Conservation (phyloP, 1,140 invertebrate species). For the Drosophila murphyi region DNA sequence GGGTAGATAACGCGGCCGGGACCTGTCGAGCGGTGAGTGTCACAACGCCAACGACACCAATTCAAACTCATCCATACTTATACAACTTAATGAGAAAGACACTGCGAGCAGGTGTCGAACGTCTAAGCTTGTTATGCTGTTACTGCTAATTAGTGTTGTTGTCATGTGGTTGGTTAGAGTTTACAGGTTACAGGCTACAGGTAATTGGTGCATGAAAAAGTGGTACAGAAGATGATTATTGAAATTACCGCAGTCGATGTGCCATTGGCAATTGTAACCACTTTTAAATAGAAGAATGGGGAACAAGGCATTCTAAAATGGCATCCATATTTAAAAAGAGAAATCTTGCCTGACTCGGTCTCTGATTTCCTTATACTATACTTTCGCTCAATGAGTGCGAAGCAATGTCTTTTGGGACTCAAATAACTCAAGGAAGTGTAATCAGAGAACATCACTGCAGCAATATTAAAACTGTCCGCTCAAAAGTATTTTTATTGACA, state of each 20-base stretch:
- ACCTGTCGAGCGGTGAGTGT: slow-evolving; percentile 3
- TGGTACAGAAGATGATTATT: slow-evolving; percentile 21
- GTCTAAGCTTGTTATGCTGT: slow-evolving; percentile 65
- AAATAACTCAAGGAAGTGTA: background rate
- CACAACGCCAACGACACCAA: background rate
- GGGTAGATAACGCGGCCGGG: background rate
- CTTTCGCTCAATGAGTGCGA: too few relatives aligned
- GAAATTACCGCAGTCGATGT: slow-evolving; percentile 16
- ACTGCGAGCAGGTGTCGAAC: slow-evolving; percentile 49
- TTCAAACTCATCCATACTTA: background rate
- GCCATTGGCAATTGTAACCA: background rate
- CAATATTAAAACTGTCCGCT: background rate
- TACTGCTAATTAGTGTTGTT: slow-evolving; percentile 66
- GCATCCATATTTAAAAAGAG: too few relatives aligned
- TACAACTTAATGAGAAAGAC: slow-evolving; percentile 48
- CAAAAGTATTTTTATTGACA: background rate
- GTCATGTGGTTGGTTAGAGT: slow-evolving; percentile 2
- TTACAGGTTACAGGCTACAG: background rate
- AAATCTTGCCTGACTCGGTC: too few relatives aligned
- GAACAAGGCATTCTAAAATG: too few relatives aligned
- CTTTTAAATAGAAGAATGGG: background rate
- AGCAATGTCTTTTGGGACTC: background rate
- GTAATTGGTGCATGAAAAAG: slow-evolving; percentile 36
- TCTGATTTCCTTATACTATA: too few relatives aligned
- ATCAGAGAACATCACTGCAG: background rate